A percentile compares a stretch with the other conserved stretches of the same genome.
Conservation (phyloP, 2,888 invertebrate genomes). For the Villa cingulata region DNA sequence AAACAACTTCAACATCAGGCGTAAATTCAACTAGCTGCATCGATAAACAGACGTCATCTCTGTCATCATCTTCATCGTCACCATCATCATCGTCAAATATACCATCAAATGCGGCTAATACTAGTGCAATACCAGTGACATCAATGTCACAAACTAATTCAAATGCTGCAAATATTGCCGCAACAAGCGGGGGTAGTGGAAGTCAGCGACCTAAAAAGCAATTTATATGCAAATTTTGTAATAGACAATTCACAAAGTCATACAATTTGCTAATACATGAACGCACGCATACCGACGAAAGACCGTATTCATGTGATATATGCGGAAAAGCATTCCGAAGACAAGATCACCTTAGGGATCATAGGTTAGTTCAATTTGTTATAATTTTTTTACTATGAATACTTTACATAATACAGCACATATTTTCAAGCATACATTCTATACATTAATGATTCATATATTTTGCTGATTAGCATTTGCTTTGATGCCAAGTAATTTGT, state of each 20-base stretch:
- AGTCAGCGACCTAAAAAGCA: slow-evolving; percentile 81
- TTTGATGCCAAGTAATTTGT: too few relatives aligned
- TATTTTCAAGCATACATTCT: too few relatives aligned
- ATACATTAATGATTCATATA: too few relatives aligned
- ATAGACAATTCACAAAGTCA: slow-evolving; percentile 95
- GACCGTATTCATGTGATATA: slow-evolving; percentile 95
- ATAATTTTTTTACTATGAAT: too few relatives aligned
- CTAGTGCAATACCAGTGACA: slow-evolving; percentile 1
- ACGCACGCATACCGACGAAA: slow-evolving; percentile 91
- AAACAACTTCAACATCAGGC: slow-evolving; percentile 10
- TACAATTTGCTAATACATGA: slow-evolving; percentile 94
- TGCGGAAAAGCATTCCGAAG: slow-evolving; percentile 94
- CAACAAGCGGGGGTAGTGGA: slow-evolving; percentile 17
- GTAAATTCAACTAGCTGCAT: slow-evolving; percentile 10
- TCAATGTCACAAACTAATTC: slow-evolving; percentile 6
- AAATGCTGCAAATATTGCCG: slow-evolving; percentile 14
- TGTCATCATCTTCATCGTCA: neutral
- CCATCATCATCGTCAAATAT: neutral
- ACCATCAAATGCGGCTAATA: neutral
- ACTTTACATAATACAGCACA: too few relatives aligned
- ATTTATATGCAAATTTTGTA: slow-evolving; percentile 96
- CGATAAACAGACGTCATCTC: neutral
- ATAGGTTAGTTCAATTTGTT: slow-evolving; percentile 50
- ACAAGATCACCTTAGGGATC: slow-evolving; percentile 89
- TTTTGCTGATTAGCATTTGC: too few relatives aligned